These are phyloP conservation scores for Caenorhabditis wallacei DNA, from an alignment of 2,888 invertebrate species.

Conservation along the genomic window DNA sequence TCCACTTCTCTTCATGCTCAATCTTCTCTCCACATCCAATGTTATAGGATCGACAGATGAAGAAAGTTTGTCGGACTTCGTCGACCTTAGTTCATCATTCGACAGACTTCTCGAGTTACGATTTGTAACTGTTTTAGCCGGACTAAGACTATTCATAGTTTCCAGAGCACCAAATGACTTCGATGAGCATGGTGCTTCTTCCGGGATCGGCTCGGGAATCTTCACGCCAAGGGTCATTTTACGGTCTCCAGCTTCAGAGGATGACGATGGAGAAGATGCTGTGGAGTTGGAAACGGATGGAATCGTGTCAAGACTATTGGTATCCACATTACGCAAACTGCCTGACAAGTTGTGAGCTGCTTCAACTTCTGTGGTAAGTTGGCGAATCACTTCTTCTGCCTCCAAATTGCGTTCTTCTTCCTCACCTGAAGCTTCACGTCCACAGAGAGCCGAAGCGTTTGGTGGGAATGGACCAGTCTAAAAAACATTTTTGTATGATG, in stretches of 20 bases:
- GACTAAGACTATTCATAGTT: conserved; percentile 32
- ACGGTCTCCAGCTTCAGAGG: too few relatives aligned
- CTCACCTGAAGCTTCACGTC: conserved; percentile 76
- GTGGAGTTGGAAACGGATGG: conserved; percentile 51
- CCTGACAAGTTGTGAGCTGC: too few relatives aligned
- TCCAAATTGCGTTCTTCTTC: conserved; percentile 74
- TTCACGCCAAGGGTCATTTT: too few relatives aligned
- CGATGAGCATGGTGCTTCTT: conserved; percentile 39
- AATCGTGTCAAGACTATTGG: conserved; percentile 33
- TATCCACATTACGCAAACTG: too few relatives aligned
- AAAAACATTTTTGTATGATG: too few relatives aligned
- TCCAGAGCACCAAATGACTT: conserved; percentile 34
- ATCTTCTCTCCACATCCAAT: conserved; percentile 79
- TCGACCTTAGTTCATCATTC: conserved; percentile 53
- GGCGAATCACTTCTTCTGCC: conserved; percentile 73
- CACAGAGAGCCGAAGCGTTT: conserved; percentile 75
- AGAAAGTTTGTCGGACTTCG: conserved; percentile 44
- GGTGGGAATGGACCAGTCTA: conserved; percentile 80
- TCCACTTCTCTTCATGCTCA: conserved; percentile 80
- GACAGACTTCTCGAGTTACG: conserved; percentile 52
- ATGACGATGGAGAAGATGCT: conserved; percentile 35
- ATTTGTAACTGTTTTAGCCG: conserved; percentile 33
- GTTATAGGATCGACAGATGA: conserved; percentile 80
- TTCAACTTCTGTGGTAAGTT: conserved; percentile 58
- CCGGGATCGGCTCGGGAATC: conserved; percentile 16